phyloP scores from a whole-genome alignment of 2,888 invertebrate species.

The Lasiommata megera region DNA sequence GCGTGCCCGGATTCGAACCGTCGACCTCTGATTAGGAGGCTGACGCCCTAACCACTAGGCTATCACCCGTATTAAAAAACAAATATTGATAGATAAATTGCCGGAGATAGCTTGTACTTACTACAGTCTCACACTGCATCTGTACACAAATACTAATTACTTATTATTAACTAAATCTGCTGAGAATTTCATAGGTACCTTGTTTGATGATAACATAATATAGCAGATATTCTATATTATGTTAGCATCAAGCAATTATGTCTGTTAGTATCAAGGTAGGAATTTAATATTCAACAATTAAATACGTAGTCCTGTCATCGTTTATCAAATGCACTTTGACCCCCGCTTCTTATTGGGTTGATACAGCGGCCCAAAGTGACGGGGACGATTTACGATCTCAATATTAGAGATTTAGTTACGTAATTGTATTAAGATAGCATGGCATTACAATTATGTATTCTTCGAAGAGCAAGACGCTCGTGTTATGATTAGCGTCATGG shows the following conservation, averaged over 20 bases:
- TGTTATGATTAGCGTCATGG: too few species aligned
- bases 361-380: constrained; percentile 38
- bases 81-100: too few species aligned
- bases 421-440: neutral
- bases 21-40: too few species aligned
- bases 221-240: too few species aligned
- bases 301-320: constrained; percentile 36
- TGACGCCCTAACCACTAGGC: too few species aligned
- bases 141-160: too few species aligned
- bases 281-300: constrained; percentile 29
- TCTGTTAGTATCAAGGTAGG: neutral
- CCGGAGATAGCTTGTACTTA: too few species aligned
- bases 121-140: too few species aligned
- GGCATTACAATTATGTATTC: neutral
- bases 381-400: constrained; percentile 38
- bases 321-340: constrained; percentile 37
- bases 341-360: constrained; percentile 35
- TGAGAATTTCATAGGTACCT: neutral
- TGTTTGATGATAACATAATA: neutral
- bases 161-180: too few species aligned
- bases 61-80: too few species aligned
- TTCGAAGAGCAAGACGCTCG: neutral
- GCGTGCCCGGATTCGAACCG: too few species aligned
- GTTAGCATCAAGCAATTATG: too few species aligned
- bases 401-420: constrained; percentile 29